Percentiles rank a stretch among this genome's conserved stretches.
Conservation (phyloP, 2,888 invertebrate species). For the Melieria picta region DNA sequence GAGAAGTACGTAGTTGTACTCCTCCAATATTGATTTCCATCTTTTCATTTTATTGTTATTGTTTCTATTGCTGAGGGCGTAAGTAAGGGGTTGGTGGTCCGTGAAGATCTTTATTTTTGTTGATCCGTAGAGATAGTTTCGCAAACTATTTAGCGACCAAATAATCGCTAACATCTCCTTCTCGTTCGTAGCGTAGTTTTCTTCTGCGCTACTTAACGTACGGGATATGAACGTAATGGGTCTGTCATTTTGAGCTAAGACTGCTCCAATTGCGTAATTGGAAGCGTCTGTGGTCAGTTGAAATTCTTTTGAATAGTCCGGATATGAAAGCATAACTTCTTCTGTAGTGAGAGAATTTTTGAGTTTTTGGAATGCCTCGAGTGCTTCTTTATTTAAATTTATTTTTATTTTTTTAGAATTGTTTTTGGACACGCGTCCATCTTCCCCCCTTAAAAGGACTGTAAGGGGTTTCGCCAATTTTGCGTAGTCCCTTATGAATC, state of each 20-base stretch:
- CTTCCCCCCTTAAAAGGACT: background rate
- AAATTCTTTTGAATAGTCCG: too few species aligned
- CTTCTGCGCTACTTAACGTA: too few species aligned
- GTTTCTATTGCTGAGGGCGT: conserved; percentile 40
- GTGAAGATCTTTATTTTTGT: conserved; percentile 35
- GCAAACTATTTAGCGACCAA: background rate
- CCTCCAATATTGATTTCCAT: conserved; percentile 40
- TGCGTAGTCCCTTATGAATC: conserved; percentile 5
- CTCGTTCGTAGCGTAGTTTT: too few species aligned
- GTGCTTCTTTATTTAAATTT: conserved; percentile 20
- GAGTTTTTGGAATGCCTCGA: conserved; percentile 24
- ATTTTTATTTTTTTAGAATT: conserved; percentile 4
- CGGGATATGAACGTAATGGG: too few species aligned
- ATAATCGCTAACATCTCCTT: too few species aligned
- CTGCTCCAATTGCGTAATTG: too few species aligned
- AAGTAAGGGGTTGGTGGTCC: conserved; percentile 33
- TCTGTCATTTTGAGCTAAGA: too few species aligned
- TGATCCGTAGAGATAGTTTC: conserved; percentile 36
- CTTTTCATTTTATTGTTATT: conserved; percentile 36
- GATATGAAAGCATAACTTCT: too few species aligned
- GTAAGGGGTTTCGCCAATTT: conserved; percentile 6
- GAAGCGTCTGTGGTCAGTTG: too few species aligned
- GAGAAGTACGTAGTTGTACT: conserved; percentile 38
- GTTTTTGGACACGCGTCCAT: background rate
- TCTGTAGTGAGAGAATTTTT: background rate